A percentile compares a stretch with the other conserved stretches of the same genome.
phyloP scores from a whole-genome alignment of 2,113 vertebrate species.

The Heterocephalus glaber region DNA sequence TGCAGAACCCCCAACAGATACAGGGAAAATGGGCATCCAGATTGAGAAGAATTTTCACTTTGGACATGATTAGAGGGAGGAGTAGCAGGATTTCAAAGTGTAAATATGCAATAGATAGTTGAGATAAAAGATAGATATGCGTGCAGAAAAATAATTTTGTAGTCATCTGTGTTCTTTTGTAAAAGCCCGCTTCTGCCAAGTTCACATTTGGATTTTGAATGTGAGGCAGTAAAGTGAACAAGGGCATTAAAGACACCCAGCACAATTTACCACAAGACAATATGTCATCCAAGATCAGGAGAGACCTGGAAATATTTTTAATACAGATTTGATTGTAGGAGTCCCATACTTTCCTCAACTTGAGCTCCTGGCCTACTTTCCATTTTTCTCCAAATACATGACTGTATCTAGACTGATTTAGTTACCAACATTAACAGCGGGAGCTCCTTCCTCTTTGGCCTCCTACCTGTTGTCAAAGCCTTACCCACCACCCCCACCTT shows the following conservation, averaged over 20 bases:
- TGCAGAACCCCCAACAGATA: not conserved
- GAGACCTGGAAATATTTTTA: not conserved
- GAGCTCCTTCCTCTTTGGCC: not conserved
- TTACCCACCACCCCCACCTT: accelerated
- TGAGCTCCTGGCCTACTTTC: not conserved
- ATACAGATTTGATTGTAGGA: not conserved
- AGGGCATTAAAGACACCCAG: not conserved
- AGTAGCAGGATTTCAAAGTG: not conserved
- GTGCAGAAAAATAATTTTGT: not conserved
- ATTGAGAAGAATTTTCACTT: not conserved
- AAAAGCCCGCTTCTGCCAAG: not conserved
- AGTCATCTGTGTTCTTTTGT: not conserved
- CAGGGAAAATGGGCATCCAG: not conserved
- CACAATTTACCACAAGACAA: not conserved
- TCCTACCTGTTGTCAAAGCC: not conserved
- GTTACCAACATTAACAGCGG: not conserved
- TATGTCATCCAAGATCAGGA: not conserved
- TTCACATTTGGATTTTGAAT: not conserved
- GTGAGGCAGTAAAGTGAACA: not conserved
- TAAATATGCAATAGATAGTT: not conserved
- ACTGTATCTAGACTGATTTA: not conserved
- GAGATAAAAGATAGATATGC: not conserved
- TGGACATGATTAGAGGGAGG: not conserved
- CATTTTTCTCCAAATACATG: not conserved
- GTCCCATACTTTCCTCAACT: not conserved